Base-by-base conservation (phyloP, 2,888 invertebrate genomes). In the Baccha elongata region DNA sequence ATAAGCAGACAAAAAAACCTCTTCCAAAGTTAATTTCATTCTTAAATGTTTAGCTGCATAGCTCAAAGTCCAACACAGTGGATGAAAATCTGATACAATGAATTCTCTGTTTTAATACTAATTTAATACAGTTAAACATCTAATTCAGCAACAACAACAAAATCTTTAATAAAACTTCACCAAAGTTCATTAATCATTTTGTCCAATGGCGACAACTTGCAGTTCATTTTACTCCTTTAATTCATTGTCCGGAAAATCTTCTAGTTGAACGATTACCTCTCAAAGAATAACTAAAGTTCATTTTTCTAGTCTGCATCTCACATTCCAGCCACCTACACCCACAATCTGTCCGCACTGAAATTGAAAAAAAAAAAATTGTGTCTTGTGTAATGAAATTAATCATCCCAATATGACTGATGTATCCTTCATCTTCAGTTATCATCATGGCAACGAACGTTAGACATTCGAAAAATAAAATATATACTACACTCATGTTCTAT, bases 341-440 rank as follows among this genome's bases (percentile, higher is more conserved):
- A 52, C 52, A 58, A 58, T 58, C 58, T 58, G 40, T 58, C 58
- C n/a, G 5, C 32, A 55, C 37, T 29, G 32, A 15, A n/a, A 21
- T 10, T 46, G 46, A 32, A 44, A 13, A 40, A 32, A 3, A 13
- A 10, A 19, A 60, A 23, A 60, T 37, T 50, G 44, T 35, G 44
- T 35, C 62, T 44, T 53, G 65, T 71, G 60, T 67, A 75, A 81
- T 81, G 37, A 53, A 81, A 76, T 67, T 81, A 81, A 81, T 81
- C 76, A 81, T 71, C 65, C 44, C 29, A 60, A 67, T 71, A 72
- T 76, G 71, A 81, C 62, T 81, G 76, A 76, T 71, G 46, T 42
- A 60, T 35, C 65, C 71, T 67, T 60, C 62, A 53, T 71, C 53
- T 23, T 42, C 53, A 53, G 48, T 62, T 68, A 67, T 67, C 60